Percentiles rank a stretch among this genome's conserved stretches.
These are phyloP conservation scores for Planiliza haematocheilus DNA, from an alignment of 2,113 vertebrate genomes.

Conservation along the genomic window DNA sequence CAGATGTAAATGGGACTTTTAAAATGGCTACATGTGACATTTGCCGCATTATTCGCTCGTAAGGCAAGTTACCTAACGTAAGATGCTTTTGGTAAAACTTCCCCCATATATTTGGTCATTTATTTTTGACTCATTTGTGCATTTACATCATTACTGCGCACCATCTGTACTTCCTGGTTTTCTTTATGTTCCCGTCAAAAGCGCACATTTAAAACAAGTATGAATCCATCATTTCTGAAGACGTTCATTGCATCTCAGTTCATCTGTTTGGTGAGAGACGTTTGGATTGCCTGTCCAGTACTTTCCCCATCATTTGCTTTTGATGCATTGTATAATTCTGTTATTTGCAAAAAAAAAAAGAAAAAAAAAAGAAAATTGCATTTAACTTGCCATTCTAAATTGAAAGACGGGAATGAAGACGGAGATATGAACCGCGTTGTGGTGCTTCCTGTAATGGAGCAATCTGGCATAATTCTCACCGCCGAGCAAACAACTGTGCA, in stretches of 20 bases:
- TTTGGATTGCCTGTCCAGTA: slow-evolving; percentile 7
- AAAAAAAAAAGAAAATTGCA: too few relatives aligned
- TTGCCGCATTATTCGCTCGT: not conserved
- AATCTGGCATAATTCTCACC: slow-evolving; percentile 24
- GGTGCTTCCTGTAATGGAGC: not conserved
- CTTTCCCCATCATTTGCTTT: slow-evolving; percentile 7
- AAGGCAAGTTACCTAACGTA: not conserved
- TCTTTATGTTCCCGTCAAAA: slow-evolving; percentile 7
- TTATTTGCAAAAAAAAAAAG: not conserved
- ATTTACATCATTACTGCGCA: not conserved
- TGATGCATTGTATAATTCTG: slow-evolving; percentile 16
- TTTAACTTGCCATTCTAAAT: not conserved
- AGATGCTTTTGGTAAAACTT: slow-evolving; percentile 41
- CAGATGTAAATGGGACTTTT: slow-evolving; percentile 13
- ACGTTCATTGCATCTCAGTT: slow-evolving; percentile 1
- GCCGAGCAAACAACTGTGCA: not conserved
- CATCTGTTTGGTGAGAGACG: slow-evolving; percentile 17
- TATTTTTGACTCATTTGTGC: slow-evolving; percentile 37
- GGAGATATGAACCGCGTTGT: not conserved
- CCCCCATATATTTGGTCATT: not conserved
- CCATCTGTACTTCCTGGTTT: slow-evolving; percentile 33
- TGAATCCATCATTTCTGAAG: not conserved
- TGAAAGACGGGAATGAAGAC: not conserved
- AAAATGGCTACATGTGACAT: not conserved
- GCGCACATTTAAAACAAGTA: slow-evolving; percentile 25